phyloP scores from a whole-genome alignment of 2,888 invertebrate genomes.

The Drosophila gaucha region DNA sequence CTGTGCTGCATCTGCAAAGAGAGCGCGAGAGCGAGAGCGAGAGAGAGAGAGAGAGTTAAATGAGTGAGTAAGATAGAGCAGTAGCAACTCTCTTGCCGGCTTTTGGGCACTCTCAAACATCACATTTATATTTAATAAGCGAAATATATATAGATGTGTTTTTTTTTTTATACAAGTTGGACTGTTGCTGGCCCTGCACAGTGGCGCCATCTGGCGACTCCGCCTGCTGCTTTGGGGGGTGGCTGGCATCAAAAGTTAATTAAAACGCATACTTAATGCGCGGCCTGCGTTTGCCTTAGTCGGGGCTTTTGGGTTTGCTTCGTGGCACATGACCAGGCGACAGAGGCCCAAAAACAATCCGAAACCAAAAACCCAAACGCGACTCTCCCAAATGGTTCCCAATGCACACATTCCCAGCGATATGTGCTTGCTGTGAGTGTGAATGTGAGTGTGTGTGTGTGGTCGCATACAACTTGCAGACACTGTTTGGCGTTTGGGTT shows the following conservation, averaged over 20 bases:
- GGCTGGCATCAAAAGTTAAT: constrained; percentile 66
- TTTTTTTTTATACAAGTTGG: constrained; percentile 39
- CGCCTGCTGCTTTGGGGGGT: constrained; percentile 21
- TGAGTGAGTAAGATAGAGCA: background rate
- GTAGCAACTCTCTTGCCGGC: constrained; percentile 46
- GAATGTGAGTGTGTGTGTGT: constrained; percentile 2
- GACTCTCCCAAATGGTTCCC: constrained; percentile 40
- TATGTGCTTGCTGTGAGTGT: constrained; percentile 27
- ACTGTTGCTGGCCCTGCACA: constrained; percentile 45
- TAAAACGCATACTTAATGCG: constrained; percentile 73
- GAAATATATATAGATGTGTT: constrained; percentile 10
- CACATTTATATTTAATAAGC: constrained; percentile 58
- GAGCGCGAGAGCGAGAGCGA: background rate
- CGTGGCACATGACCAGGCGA: constrained; percentile 33
- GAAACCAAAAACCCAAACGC: constrained; percentile 27
- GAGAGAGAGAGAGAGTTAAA: background rate
- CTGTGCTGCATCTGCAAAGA: constrained; percentile 59
- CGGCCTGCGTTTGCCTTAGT: constrained; percentile 36
- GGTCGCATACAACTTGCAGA: constrained; percentile 53
- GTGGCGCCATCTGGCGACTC: constrained; percentile 58
- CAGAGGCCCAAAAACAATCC: constrained; percentile 26
- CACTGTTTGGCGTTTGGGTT: constrained; percentile 52
- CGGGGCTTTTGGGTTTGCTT: constrained; percentile 26
- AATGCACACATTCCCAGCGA: constrained; percentile 35
- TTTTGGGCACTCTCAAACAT: constrained; percentile 56